These are phyloP conservation scores for Cheilosia scutellata DNA, from an alignment of 2,888 invertebrate genomes.

Conservation along the genomic window DNA sequence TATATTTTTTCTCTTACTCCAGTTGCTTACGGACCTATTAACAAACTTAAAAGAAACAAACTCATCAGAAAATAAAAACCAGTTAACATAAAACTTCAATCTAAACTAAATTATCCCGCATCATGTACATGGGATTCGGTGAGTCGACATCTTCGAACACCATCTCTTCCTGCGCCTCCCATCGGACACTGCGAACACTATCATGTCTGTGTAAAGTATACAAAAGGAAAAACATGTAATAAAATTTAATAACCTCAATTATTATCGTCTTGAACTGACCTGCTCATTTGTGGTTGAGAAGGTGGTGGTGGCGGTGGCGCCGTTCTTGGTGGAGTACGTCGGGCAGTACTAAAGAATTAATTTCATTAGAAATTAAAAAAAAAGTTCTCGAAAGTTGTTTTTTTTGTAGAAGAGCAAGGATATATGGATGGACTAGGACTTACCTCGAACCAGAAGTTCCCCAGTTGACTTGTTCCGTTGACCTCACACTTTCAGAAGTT, in stretches of 20 bases:
- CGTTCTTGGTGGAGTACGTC: conserved; percentile 82
- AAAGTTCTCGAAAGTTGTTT: too few species aligned
- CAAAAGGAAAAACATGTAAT: conserved; percentile 74
- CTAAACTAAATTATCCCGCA: conserved; percentile 70
- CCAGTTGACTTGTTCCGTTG: conserved; percentile 77
- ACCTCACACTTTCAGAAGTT: conserved; percentile 73
- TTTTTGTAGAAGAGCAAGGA: not conserved
- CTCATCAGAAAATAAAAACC: not conserved
- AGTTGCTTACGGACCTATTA: too few species aligned
- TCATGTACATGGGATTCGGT: conserved; percentile 79
- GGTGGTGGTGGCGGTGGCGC: conserved; percentile 83
- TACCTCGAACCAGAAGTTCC: conserved; percentile 73
- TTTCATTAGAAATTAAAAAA: not conserved
- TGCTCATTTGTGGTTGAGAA: conserved; percentile 81
- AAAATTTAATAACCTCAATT: conserved; percentile 21
- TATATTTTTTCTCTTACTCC: not conserved
- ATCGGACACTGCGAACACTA: conserved; percentile 82
- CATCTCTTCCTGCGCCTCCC: conserved; percentile 81
- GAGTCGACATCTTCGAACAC: conserved; percentile 83
- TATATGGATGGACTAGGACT: not conserved
- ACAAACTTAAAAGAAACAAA: not conserved
- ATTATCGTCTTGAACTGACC: conserved; percentile 76
- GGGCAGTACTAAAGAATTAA: conserved; percentile 78
- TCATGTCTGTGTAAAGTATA: conserved; percentile 77
- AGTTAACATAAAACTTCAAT: conserved; percentile 7